Evolutionary conservation across 2,113 vertebrate genomes (phyloP), one percentile per base, ranked within the genome.

Genomic region (Oenanthe melanoleuca): DNA sequence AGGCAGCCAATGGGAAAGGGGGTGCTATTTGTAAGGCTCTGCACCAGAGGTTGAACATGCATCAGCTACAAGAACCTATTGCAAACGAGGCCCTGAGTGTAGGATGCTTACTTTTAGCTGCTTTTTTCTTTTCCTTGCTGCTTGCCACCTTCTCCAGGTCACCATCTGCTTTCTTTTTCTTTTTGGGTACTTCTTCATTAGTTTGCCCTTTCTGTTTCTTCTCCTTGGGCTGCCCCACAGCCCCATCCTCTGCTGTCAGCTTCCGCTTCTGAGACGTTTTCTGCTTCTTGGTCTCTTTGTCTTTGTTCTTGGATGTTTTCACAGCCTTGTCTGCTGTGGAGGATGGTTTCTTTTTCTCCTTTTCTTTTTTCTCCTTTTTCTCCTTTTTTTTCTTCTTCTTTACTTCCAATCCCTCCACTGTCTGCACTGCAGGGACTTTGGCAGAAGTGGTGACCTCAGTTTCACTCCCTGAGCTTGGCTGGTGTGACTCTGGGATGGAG

Each of bases 51-150:
- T 47, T 84, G 70, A 86, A 57, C 0, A 0, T 21, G 26, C 34
- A 86, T 15, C 71, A 67, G 44, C 56, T 44, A 34, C 61, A 60
- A 56, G 22, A 93, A 55, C 42, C 34, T 17, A 70, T 1, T 31
- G 34, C 42, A 49, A 82, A 73, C 8, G 9, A 73, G 69, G 63
- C 29, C 19, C 28, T 5, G 12, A 21, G 29, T 1, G 25, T 29
- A 38, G n/a, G 22, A 40, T 66, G 72, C 98, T 98, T 96, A 98
- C 98, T 98, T 94, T 98, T 98, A 82, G 81, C 61, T 1, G 96
- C 6, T 80, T 97, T 98, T 90, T 98, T 96, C 77, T 96, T 97
- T 49, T 96, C 94, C 61, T 47, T 94, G 88, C 74, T 92, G 85
- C 40, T 96, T 88, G 92, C 53, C 85, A 79, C 63, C 79, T 95